Evolutionary conservation across 2,797 vertebrate species (phyloP).

Genomic region (Melanogrammus aeglefinus): DNA sequence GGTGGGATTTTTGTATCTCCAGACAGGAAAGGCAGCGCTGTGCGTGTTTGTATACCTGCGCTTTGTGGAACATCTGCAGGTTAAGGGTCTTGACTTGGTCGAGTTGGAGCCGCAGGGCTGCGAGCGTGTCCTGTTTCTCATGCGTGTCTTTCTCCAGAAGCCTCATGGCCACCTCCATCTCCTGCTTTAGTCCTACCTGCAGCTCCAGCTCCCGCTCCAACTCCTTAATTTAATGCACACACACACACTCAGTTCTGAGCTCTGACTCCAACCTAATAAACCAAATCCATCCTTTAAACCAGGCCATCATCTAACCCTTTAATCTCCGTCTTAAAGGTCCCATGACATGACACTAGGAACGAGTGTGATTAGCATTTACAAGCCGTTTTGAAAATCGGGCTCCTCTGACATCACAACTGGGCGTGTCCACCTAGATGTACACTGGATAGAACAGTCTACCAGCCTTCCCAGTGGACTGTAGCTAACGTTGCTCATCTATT

Average conservation of each 20-base stretch:
- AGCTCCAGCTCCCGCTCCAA: constrained; percentile 92
- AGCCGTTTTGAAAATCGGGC: no score
- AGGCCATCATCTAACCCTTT: not conserved
- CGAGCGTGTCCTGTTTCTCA: constrained; percentile 93
- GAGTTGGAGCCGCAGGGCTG: constrained; percentile 87
- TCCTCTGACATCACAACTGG: no score
- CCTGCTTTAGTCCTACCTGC: constrained; percentile 91
- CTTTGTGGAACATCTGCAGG: constrained; percentile 95
- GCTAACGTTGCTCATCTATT: no score
- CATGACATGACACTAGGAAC: no score
- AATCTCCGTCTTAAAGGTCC: not conserved
- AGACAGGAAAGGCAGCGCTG: not conserved
- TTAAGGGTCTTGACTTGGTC: constrained; percentile 97
- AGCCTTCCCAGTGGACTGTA: no score
- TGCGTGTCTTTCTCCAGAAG: constrained; percentile 95
- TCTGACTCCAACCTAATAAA: not conserved
- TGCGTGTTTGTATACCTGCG: constrained; percentile 74
- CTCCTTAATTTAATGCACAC: constrained; percentile 74
- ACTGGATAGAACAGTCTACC: no score
- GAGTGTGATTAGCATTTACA: no score
- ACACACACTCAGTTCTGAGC: not conserved
- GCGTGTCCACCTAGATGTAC: no score
- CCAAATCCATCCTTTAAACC: not conserved
- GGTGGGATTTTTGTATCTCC: not conserved
- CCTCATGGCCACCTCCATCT: constrained; percentile 98